These are phyloP conservation scores for Mercenaria mercenaria DNA, from an alignment of 1,140 invertebrate species.

Conservation along the genomic window DNA sequence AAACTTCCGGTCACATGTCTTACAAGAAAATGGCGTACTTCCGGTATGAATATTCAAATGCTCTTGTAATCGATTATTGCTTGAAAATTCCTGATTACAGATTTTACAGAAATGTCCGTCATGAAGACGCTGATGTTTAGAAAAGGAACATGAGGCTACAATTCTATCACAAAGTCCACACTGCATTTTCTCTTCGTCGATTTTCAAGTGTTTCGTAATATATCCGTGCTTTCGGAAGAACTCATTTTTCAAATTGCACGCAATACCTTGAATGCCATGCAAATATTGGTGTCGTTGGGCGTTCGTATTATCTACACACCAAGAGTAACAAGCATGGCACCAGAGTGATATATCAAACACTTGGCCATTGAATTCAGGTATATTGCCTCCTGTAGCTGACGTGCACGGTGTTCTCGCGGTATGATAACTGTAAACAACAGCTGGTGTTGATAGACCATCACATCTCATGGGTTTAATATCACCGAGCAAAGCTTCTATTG, in stretches of 20 bases:
- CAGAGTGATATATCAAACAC: neutral
- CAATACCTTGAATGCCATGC: constrained; percentile 10
- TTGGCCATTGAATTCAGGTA: too few relatives aligned
- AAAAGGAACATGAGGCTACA: constrained; percentile 52
- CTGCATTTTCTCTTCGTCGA: constrained; percentile 3
- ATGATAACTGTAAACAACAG: neutral
- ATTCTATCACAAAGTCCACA: constrained; percentile 56
- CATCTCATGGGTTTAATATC: neutral
- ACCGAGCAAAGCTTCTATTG: neutral
- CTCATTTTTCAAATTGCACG: constrained; percentile 18
- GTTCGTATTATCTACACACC: constrained; percentile 13
- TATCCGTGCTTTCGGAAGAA: constrained; percentile 13
- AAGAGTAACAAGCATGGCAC: constrained; percentile 52
- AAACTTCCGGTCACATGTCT: constrained; percentile 95
- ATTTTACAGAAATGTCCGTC: constrained; percentile 48
- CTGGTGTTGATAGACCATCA: neutral
- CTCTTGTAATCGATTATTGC: constrained; percentile 57
- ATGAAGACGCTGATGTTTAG: constrained; percentile 53
- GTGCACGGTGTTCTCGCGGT: neutral
- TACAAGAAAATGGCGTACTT: constrained; percentile 95
- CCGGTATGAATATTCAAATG: constrained; percentile 90
- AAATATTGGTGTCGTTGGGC: constrained; percentile 26
- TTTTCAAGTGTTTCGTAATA: constrained; percentile 1
- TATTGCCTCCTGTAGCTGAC: neutral
- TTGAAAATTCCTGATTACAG: constrained; percentile 49